Evolutionary conservation across 2,797 vertebrate genomes (phyloP).

Genomic region (Lepus townsendii): DNA sequence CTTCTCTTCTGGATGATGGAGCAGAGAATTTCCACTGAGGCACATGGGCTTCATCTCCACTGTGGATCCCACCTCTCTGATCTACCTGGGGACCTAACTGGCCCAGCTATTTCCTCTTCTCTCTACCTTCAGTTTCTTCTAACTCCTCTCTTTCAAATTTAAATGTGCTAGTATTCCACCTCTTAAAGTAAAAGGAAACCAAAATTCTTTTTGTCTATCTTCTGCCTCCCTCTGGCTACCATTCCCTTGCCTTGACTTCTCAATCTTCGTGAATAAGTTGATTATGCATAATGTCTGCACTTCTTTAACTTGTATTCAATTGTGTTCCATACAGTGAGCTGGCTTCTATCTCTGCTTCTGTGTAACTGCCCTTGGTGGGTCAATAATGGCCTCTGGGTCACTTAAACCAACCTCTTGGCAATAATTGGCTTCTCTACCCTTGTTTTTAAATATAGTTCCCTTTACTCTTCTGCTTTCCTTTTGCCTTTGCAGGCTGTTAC

Average conservation of each 20-base stretch:
- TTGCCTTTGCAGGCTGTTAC: background rate
- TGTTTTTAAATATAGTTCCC: background rate
- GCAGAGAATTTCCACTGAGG: background rate
- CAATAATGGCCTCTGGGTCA: background rate
- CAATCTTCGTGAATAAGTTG: background rate
- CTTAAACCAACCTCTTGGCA: conserved; percentile 20
- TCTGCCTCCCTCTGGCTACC: background rate
- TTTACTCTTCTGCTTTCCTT: background rate
- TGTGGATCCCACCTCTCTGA: background rate
- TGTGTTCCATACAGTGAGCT: background rate
- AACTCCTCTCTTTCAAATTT: background rate
- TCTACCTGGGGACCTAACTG: background rate
- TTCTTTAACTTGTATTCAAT: background rate
- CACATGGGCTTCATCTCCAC: background rate
- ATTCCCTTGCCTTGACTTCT: background rate
- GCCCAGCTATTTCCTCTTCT: background rate
- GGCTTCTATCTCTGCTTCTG: background rate
- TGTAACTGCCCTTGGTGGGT: no score
- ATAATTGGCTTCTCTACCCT: background rate
- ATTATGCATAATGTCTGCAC: background rate
- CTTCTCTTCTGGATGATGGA: background rate
- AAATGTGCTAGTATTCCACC: background rate
- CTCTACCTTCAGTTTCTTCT: background rate
- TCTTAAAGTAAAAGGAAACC: conserved; percentile 9
- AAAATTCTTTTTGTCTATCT: background rate